Base-by-base conservation (phyloP, 2,797 vertebrate genomes). In the Chelon labrosus region DNA sequence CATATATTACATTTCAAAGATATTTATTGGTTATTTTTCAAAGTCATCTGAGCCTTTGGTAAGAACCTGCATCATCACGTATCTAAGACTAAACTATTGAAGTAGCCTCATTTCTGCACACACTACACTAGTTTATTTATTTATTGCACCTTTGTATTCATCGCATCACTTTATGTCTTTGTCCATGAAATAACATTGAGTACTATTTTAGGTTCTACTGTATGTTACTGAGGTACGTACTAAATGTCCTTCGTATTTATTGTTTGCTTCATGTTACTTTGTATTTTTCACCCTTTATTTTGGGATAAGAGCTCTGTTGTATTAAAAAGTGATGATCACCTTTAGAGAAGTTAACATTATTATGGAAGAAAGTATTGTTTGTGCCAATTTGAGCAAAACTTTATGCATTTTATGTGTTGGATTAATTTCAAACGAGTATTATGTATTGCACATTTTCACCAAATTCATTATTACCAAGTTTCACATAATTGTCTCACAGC, bases 271-370 rank as follows among this genome's bases (percentile, higher is more conserved):
- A 12, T 65, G 35, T 77, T 65, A 57, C 59, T 77, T 71, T 39
- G 19, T 88, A 82, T 89, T 85, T 85, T 81, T 89, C 10, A 38
- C 79, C 22, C 74, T 82, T 75, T 58, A 50, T 37, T 56, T 42
- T 57, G n/a, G 70, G 25, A 25, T 38, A 46, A 63, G 2, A 70
- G 19, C 9, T 44, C 0, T 17, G 47, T 12, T 63, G 22, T 22
- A 2, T 35, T 27, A 22, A 51, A 73, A 57, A 70, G 44, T 76
- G 37, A 27, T 52, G 27, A 39, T 73, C 16, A 76, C 39, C 41
- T 77, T 52, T 68, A 57, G 41, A 72, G 71, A 69, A 58, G 11
- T 70, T 50, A 42, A 74, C 25, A 68, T 57, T 14, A 56, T 14
- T 74, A 66, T 58, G 22, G 20, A 66, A 71, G 20, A 79, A 82